Conservation (phyloP, 2,113 vertebrate genomes). For the Stegastes partitus region DNA sequence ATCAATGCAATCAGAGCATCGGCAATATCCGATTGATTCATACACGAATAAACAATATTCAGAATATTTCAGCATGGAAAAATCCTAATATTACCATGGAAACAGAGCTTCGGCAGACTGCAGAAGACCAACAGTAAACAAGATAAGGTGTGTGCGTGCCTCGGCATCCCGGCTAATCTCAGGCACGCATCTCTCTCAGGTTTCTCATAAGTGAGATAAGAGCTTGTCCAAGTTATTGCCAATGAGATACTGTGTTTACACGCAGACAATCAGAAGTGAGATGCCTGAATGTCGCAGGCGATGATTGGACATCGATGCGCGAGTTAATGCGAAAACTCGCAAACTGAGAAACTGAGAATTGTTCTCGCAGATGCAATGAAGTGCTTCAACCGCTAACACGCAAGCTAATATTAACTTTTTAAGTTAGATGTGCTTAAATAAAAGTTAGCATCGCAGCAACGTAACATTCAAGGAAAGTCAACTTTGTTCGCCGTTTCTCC, state of each 20-base stretch:
- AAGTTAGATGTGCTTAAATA: too few relatives aligned
- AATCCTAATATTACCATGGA: conserved; percentile 67
- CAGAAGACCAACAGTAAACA: conserved; percentile 41
- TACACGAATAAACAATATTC: conserved; percentile 50
- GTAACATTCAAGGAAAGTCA: too few relatives aligned
- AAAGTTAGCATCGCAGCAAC: too few relatives aligned
- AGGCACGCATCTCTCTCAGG: conserved; percentile 36
- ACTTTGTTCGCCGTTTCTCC: too few relatives aligned
- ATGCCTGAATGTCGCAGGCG: not conserved
- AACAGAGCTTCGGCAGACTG: conserved; percentile 52
- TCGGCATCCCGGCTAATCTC: conserved; percentile 50
- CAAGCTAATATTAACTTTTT: too few relatives aligned
- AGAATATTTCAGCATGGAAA: conserved; percentile 39
- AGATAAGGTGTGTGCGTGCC: conserved; percentile 57
- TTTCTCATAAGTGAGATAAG: conserved; percentile 63
- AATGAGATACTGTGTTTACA: conserved; percentile 31
- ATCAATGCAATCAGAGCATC: conserved; percentile 59
- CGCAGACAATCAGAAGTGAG: conserved; percentile 26
- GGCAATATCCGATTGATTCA: conserved; percentile 66
- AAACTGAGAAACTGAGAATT: too few relatives aligned
- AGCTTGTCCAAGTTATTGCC: conserved; percentile 60
- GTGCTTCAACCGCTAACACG: too few relatives aligned
- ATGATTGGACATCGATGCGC: conserved; percentile 17
- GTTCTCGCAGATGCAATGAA: too few relatives aligned
- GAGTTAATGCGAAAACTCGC: not conserved